Conservation (phyloP, 2,113 vertebrate species). For the Apodemus speciosus region DNA sequence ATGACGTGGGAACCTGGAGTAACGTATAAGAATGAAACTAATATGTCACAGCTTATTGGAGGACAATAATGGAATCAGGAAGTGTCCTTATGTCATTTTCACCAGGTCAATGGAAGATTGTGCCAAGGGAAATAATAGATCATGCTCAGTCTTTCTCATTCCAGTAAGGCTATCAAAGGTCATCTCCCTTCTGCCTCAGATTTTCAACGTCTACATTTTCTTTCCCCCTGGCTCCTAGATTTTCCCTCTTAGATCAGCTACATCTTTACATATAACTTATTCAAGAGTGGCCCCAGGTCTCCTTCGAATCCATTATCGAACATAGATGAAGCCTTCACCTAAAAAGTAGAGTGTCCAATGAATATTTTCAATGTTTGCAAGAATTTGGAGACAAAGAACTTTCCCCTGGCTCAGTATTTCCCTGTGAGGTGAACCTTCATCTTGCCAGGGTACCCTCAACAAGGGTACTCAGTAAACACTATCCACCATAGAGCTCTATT, state of each 20-base stretch:
- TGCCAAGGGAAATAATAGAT: neutral
- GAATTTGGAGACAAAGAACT: neutral
- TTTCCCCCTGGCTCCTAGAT: fast-evolving
- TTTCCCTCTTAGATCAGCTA: neutral
- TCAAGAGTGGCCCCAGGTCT: neutral
- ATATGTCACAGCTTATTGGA: too few relatives aligned
- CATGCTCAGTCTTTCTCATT: neutral
- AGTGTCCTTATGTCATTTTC: neutral
- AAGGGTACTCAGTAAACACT: fast-evolving
- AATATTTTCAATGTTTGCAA: neutral
- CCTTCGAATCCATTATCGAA: neutral
- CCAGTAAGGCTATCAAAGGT: neutral
- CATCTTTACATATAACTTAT: neutral
- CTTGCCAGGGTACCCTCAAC: neutral
- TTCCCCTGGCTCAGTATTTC: neutral
- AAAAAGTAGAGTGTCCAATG: neutral
- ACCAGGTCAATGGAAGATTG: neutral
- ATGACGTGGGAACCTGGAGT: neutral
- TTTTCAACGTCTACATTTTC: fast-evolving
- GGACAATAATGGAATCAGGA: neutral
- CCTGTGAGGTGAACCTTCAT: neutral
- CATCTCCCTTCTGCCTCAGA: neutral
- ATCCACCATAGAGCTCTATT: neutral
- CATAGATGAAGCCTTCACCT: neutral
- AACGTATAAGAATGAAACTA: neutral